These are phyloP conservation scores for Venustaconcha ellipsiformis DNA, from an alignment of 1,140 invertebrate genomes.

Conservation along the genomic window DNA sequence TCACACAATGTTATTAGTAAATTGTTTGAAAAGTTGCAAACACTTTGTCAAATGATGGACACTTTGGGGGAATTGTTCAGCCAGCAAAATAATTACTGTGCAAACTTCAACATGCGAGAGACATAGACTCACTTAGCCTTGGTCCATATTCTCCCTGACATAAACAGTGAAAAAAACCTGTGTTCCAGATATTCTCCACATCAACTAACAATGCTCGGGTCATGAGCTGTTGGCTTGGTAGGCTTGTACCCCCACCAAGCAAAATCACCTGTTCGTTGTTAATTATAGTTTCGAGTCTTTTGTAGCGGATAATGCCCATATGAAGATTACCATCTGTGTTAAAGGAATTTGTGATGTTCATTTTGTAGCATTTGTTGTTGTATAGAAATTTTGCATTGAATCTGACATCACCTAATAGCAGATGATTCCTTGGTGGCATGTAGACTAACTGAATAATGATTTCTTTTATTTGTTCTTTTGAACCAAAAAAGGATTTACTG, in stretches of 20 bases:
- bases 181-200: slow-evolving; percentile 31
- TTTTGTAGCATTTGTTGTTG: slow-evolving; percentile 17
- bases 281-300: too few species aligned
- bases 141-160: slow-evolving; percentile 27
- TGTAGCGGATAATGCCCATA: too few species aligned
- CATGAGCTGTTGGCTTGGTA: too few species aligned
- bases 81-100: too few species aligned
- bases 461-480: slow-evolving; percentile 10
- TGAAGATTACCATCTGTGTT: background rate
- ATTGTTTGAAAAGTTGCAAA: too few species aligned
- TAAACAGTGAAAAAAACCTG: slow-evolving; percentile 29
- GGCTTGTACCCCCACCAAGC: too few species aligned
- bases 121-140: slow-evolving; percentile 5
- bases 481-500: background rate
- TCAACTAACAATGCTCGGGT: background rate
- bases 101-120: slow-evolving; percentile 5
- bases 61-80: too few species aligned
- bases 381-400: slow-evolving; percentile 26
- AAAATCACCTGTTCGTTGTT: too few species aligned
- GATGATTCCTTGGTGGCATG: slow-evolving; percentile 13
- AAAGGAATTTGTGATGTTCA: slow-evolving; percentile 12
- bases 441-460: slow-evolving; percentile 20
- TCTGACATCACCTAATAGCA: slow-evolving; percentile 32
- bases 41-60: too few species aligned
- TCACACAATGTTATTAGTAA: too few species aligned